phyloP scores from a whole-genome alignment of 1,140 invertebrate species.

The Triops cancriformis region DNA sequence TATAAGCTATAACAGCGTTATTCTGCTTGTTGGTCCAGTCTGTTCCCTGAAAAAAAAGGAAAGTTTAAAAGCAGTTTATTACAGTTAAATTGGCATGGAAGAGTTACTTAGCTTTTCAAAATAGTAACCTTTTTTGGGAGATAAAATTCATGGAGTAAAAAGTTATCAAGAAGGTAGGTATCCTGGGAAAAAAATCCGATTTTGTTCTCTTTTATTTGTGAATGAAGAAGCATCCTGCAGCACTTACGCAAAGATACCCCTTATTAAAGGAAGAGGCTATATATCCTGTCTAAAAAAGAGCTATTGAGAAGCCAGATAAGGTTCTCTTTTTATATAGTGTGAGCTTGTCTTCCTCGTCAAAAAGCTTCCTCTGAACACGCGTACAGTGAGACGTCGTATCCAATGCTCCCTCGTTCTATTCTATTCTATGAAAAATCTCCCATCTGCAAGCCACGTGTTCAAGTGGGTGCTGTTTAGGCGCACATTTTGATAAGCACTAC shows the following conservation, averaged over 20 bases:
- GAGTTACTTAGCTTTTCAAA: not conserved
- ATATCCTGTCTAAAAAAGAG: not conserved
- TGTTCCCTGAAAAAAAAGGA: not conserved
- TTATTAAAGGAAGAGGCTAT: not conserved
- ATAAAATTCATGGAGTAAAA: too few species aligned
- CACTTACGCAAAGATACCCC: not conserved
- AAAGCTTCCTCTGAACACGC: not conserved
- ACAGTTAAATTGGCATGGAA: not conserved
- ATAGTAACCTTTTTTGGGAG: too few species aligned
- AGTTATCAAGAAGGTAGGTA: too few species aligned
- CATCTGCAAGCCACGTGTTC: slow-evolving; percentile 12
- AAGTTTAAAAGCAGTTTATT: not conserved
- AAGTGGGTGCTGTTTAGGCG: not conserved
- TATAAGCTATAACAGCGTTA: too few species aligned
- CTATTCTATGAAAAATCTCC: not conserved
- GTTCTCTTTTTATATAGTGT: not conserved
- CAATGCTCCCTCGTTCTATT: not conserved
- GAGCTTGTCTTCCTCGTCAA: not conserved
- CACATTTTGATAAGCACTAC: not conserved
- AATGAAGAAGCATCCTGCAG: not conserved
- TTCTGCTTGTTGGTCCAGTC: not conserved
- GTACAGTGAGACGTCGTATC: not conserved
- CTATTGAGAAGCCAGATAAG: not conserved
- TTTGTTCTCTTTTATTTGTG: too few species aligned
- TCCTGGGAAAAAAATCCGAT: too few species aligned